phyloP scores from a whole-genome alignment of 2,797 vertebrate genomes.

The Hybognathus amarus region DNA sequence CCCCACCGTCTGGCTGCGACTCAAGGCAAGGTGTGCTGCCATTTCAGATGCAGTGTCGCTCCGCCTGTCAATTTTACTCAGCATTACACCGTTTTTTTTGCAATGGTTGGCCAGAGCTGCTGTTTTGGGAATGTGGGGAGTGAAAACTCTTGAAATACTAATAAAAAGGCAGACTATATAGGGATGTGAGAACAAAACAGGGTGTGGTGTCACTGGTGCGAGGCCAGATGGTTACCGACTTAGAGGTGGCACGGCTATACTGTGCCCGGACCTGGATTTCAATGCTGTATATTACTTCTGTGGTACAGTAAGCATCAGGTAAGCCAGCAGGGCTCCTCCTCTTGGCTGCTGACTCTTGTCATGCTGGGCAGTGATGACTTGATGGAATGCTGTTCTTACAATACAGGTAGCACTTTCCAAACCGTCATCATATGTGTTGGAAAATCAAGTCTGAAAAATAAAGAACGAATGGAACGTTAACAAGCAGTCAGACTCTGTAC shows the following conservation, averaged over 20 bases:
- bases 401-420: constrained; percentile 37
- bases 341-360: constrained; percentile 39
- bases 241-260: not conserved
- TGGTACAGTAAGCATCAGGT: constrained; percentile 36
- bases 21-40: constrained; percentile 29
- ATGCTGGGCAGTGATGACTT: constrained; percentile 18
- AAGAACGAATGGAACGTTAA: constrained; percentile 31
- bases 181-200: constrained; percentile 26
- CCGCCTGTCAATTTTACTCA: constrained; percentile 28
- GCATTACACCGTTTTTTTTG: constrained; percentile 6
- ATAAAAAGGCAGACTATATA: not conserved
- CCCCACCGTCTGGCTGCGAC: constrained; percentile 5
- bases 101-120: constrained; percentile 7
- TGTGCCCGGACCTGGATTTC: constrained; percentile 26
- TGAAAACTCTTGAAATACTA: constrained; percentile 12
- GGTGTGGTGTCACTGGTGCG: constrained; percentile 16
- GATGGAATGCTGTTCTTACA: not conserved
- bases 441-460: constrained; percentile 56
- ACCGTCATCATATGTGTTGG: constrained; percentile 45
- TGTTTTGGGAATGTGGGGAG: not conserved
- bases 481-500: constrained; percentile 56
- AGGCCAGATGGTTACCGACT: constrained; percentile 26
- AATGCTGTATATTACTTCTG: not conserved
- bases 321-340: constrained; percentile 33
- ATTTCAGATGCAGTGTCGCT: constrained; percentile 36